Evolutionary conservation across 35 echinoderm and acorn worm species (phyloP).

Genomic region (Holothuria glaberrima): DNA sequence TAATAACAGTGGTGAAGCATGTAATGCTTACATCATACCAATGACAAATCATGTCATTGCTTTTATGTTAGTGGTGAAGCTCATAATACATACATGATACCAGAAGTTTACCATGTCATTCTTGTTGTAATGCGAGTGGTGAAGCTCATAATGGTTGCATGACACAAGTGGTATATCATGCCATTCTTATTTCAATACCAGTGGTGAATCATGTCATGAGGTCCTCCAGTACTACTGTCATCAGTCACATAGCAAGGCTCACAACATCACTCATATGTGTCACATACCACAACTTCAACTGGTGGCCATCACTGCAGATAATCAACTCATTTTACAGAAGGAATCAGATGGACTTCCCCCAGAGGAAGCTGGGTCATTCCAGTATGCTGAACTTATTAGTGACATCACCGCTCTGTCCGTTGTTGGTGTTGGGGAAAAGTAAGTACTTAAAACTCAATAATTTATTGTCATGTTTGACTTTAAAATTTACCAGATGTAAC

Average conservation of each 20-base stretch:
- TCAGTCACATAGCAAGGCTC: constrained; percentile 65
- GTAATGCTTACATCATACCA: too few relatives aligned
- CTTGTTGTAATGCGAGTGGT: not conserved
- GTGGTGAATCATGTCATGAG: constrained; percentile 40
- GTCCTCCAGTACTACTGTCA: constrained; percentile 28
- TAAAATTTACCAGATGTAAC: too few relatives aligned
- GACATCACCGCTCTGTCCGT: constrained; percentile 73
- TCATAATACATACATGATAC: too few relatives aligned
- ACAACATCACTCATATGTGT: constrained; percentile 60
- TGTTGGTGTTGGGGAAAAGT: constrained; percentile 53
- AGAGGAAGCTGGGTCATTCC: constrained; percentile 52
- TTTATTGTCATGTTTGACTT: too few relatives aligned
- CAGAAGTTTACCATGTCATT: too few relatives aligned
- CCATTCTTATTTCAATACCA: not conserved
- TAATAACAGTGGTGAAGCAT: too few relatives aligned
- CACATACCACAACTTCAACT: constrained; percentile 68
- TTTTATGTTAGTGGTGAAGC: too few relatives aligned
- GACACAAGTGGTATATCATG: too few relatives aligned
- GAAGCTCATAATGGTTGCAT: too few relatives aligned
- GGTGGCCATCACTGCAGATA: constrained; percentile 77
- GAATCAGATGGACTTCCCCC: constrained; percentile 64
- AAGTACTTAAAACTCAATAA: too few relatives aligned
- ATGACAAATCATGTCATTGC: too few relatives aligned
- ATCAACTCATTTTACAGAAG: constrained; percentile 64
- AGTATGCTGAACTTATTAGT: constrained; percentile 64